Evolutionary conservation across 2,113 vertebrate species (phyloP), one percentile per base, ranked within the genome.

Genomic region (Tapirus terrestris): DNA sequence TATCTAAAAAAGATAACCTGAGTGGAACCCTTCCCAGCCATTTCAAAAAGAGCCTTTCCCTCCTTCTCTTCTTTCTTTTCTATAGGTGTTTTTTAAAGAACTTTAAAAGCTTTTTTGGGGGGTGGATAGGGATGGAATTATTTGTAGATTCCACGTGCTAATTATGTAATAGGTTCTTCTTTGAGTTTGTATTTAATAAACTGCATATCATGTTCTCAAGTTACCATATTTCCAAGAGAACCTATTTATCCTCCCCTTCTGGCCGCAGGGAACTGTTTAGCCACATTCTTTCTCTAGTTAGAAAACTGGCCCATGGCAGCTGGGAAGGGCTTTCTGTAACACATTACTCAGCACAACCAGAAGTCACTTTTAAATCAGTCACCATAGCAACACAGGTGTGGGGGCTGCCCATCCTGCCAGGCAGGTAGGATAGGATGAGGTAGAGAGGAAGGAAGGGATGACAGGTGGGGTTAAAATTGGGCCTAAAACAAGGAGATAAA

Each of bases 1-100:
- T 98, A 88, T 98, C 98, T 33, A 98, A 98, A 80, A 84, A 98
- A 56, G 76, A 95, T 0, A 97, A 95, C 56, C 73, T 98, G 33
- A 97, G 86, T 70, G 98, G 98, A 96, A 84, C 96, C 88, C 94
- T 97, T 36, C 27, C 21, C 61, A 97, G 58, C 33, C 92, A 36
- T 91, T 93, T 61, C 77, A 97, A 87, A 95, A 98, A 99, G 76
- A 98, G 92, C 43, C 16, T 72, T 73, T 75, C 33, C 23, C 11
- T 89, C 31, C 33, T 7, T 43, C 31, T 56, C 13, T 56, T 51
- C 8, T 51, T 79, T 53, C 4, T 68, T 86, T 77, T 60, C 11
- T 84, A 73, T 58, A n/a, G 29, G 12, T 53, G 51, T 39, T 13
- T 7, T 8, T 48, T 13, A 93, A 70, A 87, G 33, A 73, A 86